Conservation (phyloP, 2,113 vertebrate genomes). For the Psephotus haematonotus region DNA sequence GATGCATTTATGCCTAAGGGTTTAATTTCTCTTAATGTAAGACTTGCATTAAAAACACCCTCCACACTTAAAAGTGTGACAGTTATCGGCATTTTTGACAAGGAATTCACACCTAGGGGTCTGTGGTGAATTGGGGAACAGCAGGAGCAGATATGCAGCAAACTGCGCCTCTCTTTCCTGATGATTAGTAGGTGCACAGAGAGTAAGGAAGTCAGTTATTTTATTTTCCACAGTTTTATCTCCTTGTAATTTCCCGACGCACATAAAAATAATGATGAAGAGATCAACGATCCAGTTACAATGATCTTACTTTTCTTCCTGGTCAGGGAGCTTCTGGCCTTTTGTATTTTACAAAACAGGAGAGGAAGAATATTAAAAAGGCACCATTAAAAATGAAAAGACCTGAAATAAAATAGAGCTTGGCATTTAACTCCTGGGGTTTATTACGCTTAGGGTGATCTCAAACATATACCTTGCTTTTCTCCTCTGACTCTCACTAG, state of each 20-base stretch:
- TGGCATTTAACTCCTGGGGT: neutral
- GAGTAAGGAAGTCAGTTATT: neutral
- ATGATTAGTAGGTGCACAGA: neutral
- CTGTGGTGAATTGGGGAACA: neutral
- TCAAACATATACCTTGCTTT: neutral
- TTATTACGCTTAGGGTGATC: neutral
- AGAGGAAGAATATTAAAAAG: neutral
- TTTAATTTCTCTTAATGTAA: neutral
- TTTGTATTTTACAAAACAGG: neutral
- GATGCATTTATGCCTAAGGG: neutral
- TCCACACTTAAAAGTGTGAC: neutral
- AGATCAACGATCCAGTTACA: neutral
- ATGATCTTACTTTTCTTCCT: neutral
- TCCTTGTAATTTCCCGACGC: neutral
- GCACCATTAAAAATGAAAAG: neutral
- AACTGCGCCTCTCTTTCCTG: neutral
- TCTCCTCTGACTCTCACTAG: neutral
- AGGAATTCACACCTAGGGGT: neutral
- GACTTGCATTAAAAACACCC: neutral
- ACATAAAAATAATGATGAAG: slow-evolving; percentile 9
- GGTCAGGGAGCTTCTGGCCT: neutral
- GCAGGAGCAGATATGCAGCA: neutral
- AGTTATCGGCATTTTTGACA: neutral
- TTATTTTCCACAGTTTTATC: neutral
- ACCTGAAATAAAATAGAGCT: neutral